These are phyloP conservation scores for Neodontobutis hainanensis DNA, from an alignment of 2,113 vertebrate species.

Conservation along the genomic window DNA sequence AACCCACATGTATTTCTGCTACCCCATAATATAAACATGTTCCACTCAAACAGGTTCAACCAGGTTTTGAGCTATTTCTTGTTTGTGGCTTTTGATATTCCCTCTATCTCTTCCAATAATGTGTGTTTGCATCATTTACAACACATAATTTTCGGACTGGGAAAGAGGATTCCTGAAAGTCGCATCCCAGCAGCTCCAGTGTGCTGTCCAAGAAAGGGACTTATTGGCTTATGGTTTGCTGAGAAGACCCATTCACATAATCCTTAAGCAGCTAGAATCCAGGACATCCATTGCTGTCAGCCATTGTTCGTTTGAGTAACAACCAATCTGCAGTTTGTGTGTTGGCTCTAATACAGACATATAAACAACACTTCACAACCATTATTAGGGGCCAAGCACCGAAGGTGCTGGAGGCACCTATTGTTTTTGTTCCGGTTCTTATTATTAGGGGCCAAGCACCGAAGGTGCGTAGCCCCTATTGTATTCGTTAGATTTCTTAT, in stretches of 20 bases:
- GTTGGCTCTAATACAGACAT: constrained; percentile 27
- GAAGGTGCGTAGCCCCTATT: too few species aligned
- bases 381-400: too few species aligned
- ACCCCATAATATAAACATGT: too few species aligned
- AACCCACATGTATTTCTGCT: too few species aligned
- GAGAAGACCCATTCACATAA: constrained; percentile 69
- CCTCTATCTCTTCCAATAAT: constrained; percentile 25
- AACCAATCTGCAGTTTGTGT: constrained; percentile 30
- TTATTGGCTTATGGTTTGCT: constrained; percentile 66
- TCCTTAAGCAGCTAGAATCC: constrained; percentile 66
- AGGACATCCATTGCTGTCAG: constrained; percentile 70
- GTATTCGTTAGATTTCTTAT: too few species aligned
- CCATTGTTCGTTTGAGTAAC: constrained; percentile 55
- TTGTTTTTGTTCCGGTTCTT: too few species aligned
- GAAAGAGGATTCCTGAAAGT: constrained; percentile 58
- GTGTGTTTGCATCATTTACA: constrained; percentile 40
- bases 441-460: too few species aligned
- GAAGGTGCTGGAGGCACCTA: too few species aligned
- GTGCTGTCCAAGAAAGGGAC: constrained; percentile 64
- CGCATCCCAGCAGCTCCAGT: constrained; percentile 42
- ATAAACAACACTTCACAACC: constrained; percentile 17
- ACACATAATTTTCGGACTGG: constrained; percentile 35
- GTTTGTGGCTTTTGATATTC: neutral
- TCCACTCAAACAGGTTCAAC: too few species aligned
- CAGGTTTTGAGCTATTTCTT: neutral